Base-by-base conservation (phyloP, 2,888 invertebrate species). In the Dryobotodes eremita region DNA sequence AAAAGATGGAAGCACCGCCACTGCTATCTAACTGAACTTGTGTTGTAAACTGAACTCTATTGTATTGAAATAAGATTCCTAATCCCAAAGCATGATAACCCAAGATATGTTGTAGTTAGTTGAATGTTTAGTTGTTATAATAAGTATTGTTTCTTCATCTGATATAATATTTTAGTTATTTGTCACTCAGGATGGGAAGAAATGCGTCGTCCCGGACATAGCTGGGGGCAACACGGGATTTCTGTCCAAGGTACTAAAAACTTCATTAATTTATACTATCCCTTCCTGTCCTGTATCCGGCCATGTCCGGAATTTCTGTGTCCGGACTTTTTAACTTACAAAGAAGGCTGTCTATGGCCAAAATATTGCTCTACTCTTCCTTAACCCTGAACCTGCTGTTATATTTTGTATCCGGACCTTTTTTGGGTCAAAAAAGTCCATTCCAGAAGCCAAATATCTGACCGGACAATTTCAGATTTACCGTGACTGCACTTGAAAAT, bases 101-200 rank as follows among this genome's bases (percentile, higher is more conserved):
- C 6, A 46, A 50, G 62, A 26, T 68, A 20, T 81, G 71, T 57
- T 20, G 83, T 82, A 82, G 85, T 53, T 82, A 80, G 81, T 20
- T 65, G 26, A n/a, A 59, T 85, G 85, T 85, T 69, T 84, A 82
- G 80, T 36, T 31, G 2, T 57, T 1, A 17, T 53, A 61, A 4
- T 53, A 46, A 62, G 10, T 78, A 73, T 81, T 26, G n/a, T 4
- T 69, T 80, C 1, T 82, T 57, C 86, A 83, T 83, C 59, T 83
- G 86, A 86, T 86, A 85, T 85, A 85, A 85, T 86, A 85, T 71
- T 73, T 0, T 13, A 83, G 84, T 76, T 71, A 8, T 76, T 75
- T 86, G 15, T 71, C n/a, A 72, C 13, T n/a, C 78, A 84, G 84
- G 84, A 62, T 85, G 84, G 84, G 84, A 85, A 26, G 84, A 85